These are phyloP conservation scores for Antennarius maculatus DNA, from an alignment of 2,797 vertebrate species.

Conservation along the genomic window DNA sequence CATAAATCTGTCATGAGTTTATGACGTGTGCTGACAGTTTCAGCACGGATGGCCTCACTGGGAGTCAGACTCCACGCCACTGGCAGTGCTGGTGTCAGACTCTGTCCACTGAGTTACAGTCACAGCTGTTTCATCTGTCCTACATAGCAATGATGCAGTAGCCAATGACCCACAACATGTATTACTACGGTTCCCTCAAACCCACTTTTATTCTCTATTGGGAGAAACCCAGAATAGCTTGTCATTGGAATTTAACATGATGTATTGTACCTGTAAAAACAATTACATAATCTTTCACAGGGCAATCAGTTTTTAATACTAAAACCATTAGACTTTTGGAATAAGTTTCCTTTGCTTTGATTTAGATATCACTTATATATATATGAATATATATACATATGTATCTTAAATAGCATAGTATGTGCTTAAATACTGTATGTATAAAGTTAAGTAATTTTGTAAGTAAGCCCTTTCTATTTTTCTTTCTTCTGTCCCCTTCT, in stretches of 20 bases:
- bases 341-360: slow-evolving; percentile 93
- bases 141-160: slow-evolving; percentile 53
- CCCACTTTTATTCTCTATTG: slow-evolving; percentile 71
- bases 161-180: slow-evolving; percentile 57
- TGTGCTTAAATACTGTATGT: slow-evolving; percentile 85
- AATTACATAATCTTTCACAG: slow-evolving; percentile 65
- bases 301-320: slow-evolving; percentile 61
- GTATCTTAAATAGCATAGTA: slow-evolving; percentile 86
- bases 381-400: too few species aligned
- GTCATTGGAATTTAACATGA: slow-evolving; percentile 90
- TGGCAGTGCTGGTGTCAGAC: slow-evolving; percentile 48
- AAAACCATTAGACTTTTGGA: slow-evolving; percentile 72
- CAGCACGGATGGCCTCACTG: slow-evolving; percentile 46
- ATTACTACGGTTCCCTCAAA: slow-evolving; percentile 33
- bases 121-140: slow-evolving; percentile 70
- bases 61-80: slow-evolving; percentile 61
- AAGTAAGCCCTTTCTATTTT: slow-evolving; percentile 95
- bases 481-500: slow-evolving; percentile 88
- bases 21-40: slow-evolving; percentile 45
- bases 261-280: slow-evolving; percentile 71
- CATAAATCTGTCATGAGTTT: slow-evolving; percentile 33
- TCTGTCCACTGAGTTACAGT: slow-evolving; percentile 45
- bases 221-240: slow-evolving; percentile 90
- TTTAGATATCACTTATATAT: slow-evolving; percentile 81
- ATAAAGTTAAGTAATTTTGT: slow-evolving; percentile 92